Evolutionary conservation across 2,113 vertebrate species (phyloP).

Genomic region (Ploceus nigricollis): DNA sequence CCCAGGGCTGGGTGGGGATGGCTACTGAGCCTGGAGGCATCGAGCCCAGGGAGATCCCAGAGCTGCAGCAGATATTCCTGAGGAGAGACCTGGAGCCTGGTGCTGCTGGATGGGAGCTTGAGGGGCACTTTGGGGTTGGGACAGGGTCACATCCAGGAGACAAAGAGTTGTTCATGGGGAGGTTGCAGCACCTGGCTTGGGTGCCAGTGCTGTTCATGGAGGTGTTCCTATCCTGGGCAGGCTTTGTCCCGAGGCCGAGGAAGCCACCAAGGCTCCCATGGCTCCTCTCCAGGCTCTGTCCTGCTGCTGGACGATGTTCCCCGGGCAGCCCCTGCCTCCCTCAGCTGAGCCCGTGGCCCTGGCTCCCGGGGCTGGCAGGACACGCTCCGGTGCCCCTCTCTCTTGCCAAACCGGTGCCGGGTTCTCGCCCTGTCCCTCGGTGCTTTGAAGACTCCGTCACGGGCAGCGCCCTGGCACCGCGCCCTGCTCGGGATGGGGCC

Average conservation of each 20-base stretch:
- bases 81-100: not conserved
- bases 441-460: not conserved
- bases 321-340: not conserved
- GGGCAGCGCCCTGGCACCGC: not conserved
- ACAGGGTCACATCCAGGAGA: not conserved
- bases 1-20: not conserved
- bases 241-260: not conserved
- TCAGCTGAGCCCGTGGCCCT: not conserved
- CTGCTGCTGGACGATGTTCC: accelerated
- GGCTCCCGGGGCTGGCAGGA: not conserved
- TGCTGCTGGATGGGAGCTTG: not conserved
- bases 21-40: not conserved
- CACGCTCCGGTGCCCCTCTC: not conserved
- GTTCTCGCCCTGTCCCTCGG: not conserved
- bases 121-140: not conserved
- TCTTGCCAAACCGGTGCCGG: not conserved
- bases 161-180: too few species aligned
- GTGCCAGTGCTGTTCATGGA: not conserved
- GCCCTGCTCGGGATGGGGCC: not conserved
- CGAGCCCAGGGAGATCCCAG: not conserved
- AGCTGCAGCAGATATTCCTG: not conserved
- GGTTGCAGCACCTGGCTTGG: not conserved
- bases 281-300: not conserved
- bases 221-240: not conserved
- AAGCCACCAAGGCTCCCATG: not conserved